Evolutionary conservation across 2,113 vertebrate species (phyloP), one percentile per base, ranked within the genome.

Genomic region (Neolamprologus caudopunctatus): DNA sequence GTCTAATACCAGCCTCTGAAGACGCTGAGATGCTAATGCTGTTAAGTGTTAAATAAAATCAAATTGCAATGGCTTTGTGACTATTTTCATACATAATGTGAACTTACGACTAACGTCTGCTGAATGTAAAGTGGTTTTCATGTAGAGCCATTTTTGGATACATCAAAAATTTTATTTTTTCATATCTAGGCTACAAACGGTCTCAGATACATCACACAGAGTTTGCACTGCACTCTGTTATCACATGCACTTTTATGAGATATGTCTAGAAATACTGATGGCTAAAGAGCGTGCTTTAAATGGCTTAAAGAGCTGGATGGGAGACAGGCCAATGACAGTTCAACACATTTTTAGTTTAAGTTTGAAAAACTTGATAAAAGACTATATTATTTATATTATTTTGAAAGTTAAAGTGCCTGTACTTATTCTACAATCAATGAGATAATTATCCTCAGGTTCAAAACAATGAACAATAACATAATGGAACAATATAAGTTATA

Each of bases 71-170:
- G 7, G 21, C 4, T 45, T 73, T 14, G 8, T 73, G 2, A 73
- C 0, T 10, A 45, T 42, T 73, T 73, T 73, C 8, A 73, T 42
- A 26, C 0, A 73, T 0, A 21, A 73, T 73, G 21, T 73, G 5
- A 45, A 45, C 16, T 47, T 47, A 31, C 42, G n/a, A 31, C 0
- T 2, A n/a, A 28, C 0, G 0, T 50, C 71, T 78, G 1, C 0
- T 75, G 42, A 28, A 47, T 19, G 14, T 75, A 47, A 75, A 4
- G 40, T 19, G 26, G 42, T 17, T 75, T 75, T 28, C 0, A 0
- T 26, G 24, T 5, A 75, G 24, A 75, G 10, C 10, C 24, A 5
- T 2, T 11, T 78, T 28, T 26, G 5, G 37, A 75, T 75, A 28
- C 24, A 17, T 47, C 24, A 47, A 0, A 75, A 75, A 10, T 19